Evolutionary conservation across 2,888 invertebrate genomes (phyloP), one percentile per base, ranked within the genome.

Genomic region (Acanthoscelides obtectus): DNA sequence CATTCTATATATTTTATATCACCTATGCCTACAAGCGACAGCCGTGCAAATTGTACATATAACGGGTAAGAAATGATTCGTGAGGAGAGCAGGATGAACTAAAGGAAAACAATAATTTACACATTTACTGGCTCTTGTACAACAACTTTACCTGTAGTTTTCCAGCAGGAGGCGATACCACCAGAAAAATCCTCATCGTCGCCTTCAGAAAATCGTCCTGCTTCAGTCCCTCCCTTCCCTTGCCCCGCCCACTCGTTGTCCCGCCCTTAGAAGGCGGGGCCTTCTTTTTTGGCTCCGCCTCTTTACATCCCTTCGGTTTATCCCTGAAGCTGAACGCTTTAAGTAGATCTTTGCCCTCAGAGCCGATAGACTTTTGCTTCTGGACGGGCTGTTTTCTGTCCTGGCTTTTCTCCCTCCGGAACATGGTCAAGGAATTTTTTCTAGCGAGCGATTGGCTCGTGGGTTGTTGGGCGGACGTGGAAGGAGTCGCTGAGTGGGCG

Each of bases 181-280:
- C 91, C 79, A 92, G 86, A 82, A 92, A 92, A 80, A 92, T 92
- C 85, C 91, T 88, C 92, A 92, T 92, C 75, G 92, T 91, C 71
- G 92, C 91, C 78, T 90, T 90, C 74, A 92, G 86, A 81, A 92
- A 92, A 82, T 92, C 91, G 82, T 91, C 91, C 71, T 90, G 88
- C 79, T 89, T 89, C 75, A 84, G 79, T 67, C 80, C 79, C 22
- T 79, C 79, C 71, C 81, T 81, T 69, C 75, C 66, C 70, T 77
- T 75, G 73, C 74, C 66, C 72, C 74, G 72, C 72, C 75, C 77
- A 75, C 75, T 74, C 73, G 77, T 79, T 75, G 77, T 79, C 71
- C 78, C 81, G 75, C 75, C 79, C 75, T 77, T 79, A 76, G 80
- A 82, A 79, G 79, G 75, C 77, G 81, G 82, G 74, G 79, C 78